phyloP scores from a whole-genome alignment of 23 tunicate genomes.

The Ascidia mentula region DNA sequence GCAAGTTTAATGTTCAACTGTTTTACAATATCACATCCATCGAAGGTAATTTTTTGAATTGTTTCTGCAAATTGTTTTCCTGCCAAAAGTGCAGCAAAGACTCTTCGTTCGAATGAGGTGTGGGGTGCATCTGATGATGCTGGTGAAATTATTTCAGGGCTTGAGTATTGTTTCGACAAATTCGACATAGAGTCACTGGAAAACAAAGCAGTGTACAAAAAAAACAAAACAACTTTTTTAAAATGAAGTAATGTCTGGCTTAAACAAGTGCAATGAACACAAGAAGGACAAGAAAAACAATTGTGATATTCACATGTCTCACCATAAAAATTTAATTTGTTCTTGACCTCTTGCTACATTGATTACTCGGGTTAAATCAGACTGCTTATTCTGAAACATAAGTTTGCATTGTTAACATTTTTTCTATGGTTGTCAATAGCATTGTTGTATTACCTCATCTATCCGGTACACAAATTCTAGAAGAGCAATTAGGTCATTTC shows the following conservation, averaged over 20 bases:
- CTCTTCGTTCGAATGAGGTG: background rate
- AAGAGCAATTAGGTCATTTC: background rate
- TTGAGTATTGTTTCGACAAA: background rate
- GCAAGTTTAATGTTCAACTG: constrained; percentile 8
- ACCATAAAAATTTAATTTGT: constrained; percentile 37
- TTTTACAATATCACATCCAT: constrained; percentile 36
- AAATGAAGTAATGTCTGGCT: no score
- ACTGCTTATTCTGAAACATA: background rate
- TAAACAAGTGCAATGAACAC: no score
- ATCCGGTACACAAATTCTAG: background rate
- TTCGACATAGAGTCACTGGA: background rate
- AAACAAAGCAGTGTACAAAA: no score
- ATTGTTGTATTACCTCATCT: background rate
- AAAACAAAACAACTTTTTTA: no score
- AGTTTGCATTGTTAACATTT: background rate
- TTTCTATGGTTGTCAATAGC: background rate
- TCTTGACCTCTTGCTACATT: constrained; percentile 33
- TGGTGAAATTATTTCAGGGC: background rate
- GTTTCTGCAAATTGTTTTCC: constrained; percentile 29
- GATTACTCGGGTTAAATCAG: constrained; percentile 9
- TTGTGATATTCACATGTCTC: no score
- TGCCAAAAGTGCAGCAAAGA: constrained; percentile 1
- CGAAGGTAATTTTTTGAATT: constrained; percentile 30
- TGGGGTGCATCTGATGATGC: background rate
- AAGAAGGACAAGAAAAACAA: no score